Base-by-base conservation (phyloP, 2,797 vertebrate species). In the Chloroceryle amazona region DNA sequence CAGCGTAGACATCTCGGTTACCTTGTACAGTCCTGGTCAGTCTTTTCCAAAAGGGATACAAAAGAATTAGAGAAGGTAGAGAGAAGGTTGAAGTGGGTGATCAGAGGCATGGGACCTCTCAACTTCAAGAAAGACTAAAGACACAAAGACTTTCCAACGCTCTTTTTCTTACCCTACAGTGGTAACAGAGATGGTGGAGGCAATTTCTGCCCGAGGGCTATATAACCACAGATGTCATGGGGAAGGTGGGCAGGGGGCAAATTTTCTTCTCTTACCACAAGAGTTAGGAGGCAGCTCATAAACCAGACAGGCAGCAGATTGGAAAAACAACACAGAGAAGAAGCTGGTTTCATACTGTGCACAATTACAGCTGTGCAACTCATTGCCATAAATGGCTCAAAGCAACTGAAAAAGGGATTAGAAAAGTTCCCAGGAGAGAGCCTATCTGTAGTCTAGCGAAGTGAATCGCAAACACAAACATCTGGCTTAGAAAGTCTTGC, bases 381-480 rank as follows among this genome's bases (percentile, higher is more conserved):
- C 72, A 22, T 54, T 91, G 75, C 81, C 57, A 65, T 78, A 95
- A 86, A 95, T 61, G 93, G 85, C 76, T 78, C 87, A 96, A 91
- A 86, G 58, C 44, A 95, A 71, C 68, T 72, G 47, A 96, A 88
- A 68, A 87, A 39, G 8, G 52, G 23, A 86, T 72, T 83, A 65
- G 68, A 67, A 78, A 61, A 90, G 37, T 54, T 96, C 33, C 57
- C 0, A 6, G 20, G 33, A 39, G 41, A 73, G 7, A 61, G 13
- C 26, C 51, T 85, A 18, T 55, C 0, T 0, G 3, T 52, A 74
- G 60, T 52, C 39, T 42, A 22, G 60, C 29, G 71, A 94, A 74
- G 2, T 42, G 46, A 76, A 78, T 83, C 1, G 0, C 31, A 63
- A 46, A 79, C n/a, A 58, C 29, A 73, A 31, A 31, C 15, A 60